Evolutionary conservation across 1,140 invertebrate species (phyloP), one percentile per base, ranked within the genome.

Genomic region (Ptiloglossa arizonensis): DNA sequence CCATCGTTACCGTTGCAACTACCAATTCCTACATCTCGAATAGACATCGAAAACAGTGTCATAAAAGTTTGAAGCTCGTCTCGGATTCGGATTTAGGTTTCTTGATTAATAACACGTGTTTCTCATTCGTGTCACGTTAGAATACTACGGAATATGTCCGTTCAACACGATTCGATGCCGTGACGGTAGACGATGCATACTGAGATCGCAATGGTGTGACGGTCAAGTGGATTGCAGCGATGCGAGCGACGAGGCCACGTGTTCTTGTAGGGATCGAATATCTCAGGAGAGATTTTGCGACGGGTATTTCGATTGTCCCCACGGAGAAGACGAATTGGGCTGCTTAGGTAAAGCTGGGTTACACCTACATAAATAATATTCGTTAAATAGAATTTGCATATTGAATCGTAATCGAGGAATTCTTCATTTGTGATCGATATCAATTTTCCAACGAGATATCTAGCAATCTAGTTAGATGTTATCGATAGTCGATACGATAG

Each of bases 201-300:
- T 90, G 17, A 88, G 91, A 13, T 87, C 85, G 0, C 88, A 94
- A 41, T 95, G 95, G 93, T 98, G 97, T 87, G 95, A 98, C 88
- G 95, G 95, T 59, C 92, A 93, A 4, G 94, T 96, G 0, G 94
- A 98, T 85, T 98, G 97, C 89, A 85, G 90, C 17, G 97, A 98
- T 89, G 95, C 94, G 6, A 97, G 96, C 80, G 97, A 98, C 88
- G 97, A 98, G 92, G 91, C 91, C 0, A 93, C 93, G 57, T 98
- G 97, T 85, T 94, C 94, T 3, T 97, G 96, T 83, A 94, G 92
- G 71, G 89, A 94, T 29, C 94, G 96, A 35, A 93, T 97, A 22
- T 92, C 93, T 19, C 92, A 92, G 75, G 89, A 94, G 8, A 93
- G 95, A 79, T 80, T 95, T 0, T 98, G 97, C 90, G 97, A 98